Base-by-base conservation (phyloP, 1,140 invertebrate species). In the Brachionus rotundiformis region DNA sequence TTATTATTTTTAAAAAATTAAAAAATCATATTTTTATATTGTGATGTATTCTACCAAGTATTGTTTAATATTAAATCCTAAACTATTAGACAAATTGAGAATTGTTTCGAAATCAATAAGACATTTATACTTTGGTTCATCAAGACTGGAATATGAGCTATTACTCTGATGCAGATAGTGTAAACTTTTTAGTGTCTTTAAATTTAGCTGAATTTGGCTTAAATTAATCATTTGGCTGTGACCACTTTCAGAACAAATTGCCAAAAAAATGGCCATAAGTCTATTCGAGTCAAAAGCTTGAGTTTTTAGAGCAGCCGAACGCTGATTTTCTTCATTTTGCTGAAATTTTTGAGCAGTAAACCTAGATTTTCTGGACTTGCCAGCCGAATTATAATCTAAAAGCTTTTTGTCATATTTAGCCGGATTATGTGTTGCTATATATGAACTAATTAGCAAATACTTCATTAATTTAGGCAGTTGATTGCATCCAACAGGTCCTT, bases 371-470 rank as follows among this genome's bases (percentile, higher is more conserved):
- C 76, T 54, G 16, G 47, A 54, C 31, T 79, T 79, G 8, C 59
- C 59, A 59, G 11, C 59, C 25, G 76, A 41, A 59, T 79, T 79
- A 27, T 59, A 79, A 10, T 79, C 76, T 4, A 79, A 31, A 25
- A 79, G 36, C 25, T 79, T 79, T 54, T 79, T 79, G n/a, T 79
- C 76, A 61, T 79, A 79, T 59, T 79, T 79, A 59, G 76, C 23
- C 4, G 76, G 76, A 79, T 79, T 79, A 23, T 79, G 76, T 10
- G 76, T 79, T n/a, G 76, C 76, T 23, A 79, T 79, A 13, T 79
- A 79, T 19, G 76, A 36, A 31, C 76, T 61, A 39, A 79, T 59
- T 33, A 79, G 31, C 13, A 79, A 27, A 59, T 79, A 79, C n/a
- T 79, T 79, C 47, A 63, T 79, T 19, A 79, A 19, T 79, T 79